Conservation (phyloP, 2,888 invertebrate species). For the Cheilosia impressa region DNA sequence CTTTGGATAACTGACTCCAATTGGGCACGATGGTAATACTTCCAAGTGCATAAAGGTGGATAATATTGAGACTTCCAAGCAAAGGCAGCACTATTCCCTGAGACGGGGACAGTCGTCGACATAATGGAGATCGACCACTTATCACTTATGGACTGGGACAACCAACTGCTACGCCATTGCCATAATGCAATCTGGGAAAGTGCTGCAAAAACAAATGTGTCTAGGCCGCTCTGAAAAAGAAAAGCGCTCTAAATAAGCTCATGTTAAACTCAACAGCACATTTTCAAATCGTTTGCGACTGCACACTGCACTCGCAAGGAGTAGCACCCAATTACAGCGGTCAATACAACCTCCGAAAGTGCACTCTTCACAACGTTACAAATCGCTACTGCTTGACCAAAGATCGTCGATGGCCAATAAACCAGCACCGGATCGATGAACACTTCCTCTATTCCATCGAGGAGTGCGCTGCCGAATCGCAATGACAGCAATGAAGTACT, state of each 20-base stretch:
- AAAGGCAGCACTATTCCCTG: too few species aligned
- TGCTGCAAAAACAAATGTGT: constrained; percentile 36
- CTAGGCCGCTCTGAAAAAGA: constrained; percentile 20
- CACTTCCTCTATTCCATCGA: constrained; percentile 7
- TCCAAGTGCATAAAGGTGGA: too few species aligned
- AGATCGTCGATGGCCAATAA: constrained; percentile 51
- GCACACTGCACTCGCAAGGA: constrained; percentile 2
- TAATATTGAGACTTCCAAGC: too few species aligned
- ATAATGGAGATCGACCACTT: background rate
- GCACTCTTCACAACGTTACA: constrained; percentile 58
- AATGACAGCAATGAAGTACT: constrained; percentile 56
- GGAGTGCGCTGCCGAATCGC: constrained; percentile 35
- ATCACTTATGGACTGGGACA: background rate
- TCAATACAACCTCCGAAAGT: background rate
- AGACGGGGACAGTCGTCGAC: too few species aligned
- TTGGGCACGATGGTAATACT: too few species aligned
- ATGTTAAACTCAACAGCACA: constrained; percentile 8
- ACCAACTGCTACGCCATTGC: background rate
- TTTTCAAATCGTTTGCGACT: background rate
- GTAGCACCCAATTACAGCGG: constrained; percentile 33
- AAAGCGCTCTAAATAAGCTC: constrained; percentile 26
- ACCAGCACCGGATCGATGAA: constrained; percentile 42
- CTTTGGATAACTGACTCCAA: too few species aligned
- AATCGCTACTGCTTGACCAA: constrained; percentile 66
- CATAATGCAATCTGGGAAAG: constrained; percentile 4